Evolutionary conservation across 2,888 invertebrate genomes (phyloP).

Genomic region (Sinotaia quadrata): DNA sequence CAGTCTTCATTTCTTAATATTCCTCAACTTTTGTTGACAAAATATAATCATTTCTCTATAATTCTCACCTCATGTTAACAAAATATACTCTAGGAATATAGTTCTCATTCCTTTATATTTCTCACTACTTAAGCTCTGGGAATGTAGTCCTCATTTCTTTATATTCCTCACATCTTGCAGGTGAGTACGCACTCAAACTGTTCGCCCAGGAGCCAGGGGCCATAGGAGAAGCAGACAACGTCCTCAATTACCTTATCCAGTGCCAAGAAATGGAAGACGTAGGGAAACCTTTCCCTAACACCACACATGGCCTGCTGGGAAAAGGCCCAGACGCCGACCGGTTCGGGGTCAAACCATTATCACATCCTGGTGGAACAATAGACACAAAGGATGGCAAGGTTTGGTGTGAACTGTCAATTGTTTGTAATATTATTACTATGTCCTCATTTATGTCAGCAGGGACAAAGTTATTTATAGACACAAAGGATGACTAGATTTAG

Average conservation of each 20-base stretch:
- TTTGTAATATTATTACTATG: too few relatives aligned
- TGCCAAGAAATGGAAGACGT: conserved; percentile 49
- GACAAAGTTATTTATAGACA: too few relatives aligned
- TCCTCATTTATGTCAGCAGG: too few relatives aligned
- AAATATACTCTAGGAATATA: too few relatives aligned
- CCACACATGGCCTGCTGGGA: conserved; percentile 33
- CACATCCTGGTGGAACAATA: conserved; percentile 51
- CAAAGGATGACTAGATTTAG: too few relatives aligned
- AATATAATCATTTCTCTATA: too few relatives aligned
- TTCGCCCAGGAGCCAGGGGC: conserved; percentile 61
- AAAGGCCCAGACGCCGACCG: conserved; percentile 41
- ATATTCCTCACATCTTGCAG: neutral
- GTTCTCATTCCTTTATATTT: neutral
- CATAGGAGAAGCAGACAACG: conserved; percentile 64
- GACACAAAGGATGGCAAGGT: conserved; percentile 52
- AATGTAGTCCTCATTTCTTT: neutral
- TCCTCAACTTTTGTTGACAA: too few relatives aligned
- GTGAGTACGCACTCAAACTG: conserved; percentile 60
- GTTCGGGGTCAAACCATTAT: conserved; percentile 56
- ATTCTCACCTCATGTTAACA: too few relatives aligned
- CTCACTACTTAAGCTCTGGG: neutral
- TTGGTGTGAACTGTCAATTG: too few relatives aligned
- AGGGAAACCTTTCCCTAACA: conserved; percentile 58
- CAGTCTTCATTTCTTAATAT: too few relatives aligned
- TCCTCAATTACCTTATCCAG: conserved; percentile 67